Conservation (phyloP, 2,797 vertebrate species). For the Labroides dimidiatus region DNA sequence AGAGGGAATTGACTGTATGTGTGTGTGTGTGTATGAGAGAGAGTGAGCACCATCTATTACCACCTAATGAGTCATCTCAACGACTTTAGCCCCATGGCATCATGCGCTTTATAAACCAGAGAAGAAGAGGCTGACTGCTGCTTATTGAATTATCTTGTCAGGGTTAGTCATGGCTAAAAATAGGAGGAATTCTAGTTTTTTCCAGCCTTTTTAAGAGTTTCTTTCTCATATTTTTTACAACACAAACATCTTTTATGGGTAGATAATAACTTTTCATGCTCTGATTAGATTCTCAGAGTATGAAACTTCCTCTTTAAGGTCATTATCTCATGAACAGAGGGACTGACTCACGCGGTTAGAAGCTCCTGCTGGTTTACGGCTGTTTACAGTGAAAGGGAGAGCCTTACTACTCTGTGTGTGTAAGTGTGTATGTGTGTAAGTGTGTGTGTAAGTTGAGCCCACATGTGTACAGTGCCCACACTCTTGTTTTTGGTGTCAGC, state of each 20-base stretch:
- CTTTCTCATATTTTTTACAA: no score
- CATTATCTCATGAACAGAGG: no score
- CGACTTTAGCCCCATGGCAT: constrained; percentile 8
- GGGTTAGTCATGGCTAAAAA: neutral
- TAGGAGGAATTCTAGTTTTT: neutral
- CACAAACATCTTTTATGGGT: neutral
- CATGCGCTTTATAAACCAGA: constrained; percentile 1
- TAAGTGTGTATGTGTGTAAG: neutral
- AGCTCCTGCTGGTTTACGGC: no score
- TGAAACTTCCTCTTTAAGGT: no score
- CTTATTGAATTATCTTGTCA: neutral
- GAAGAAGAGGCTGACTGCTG: constrained; percentile 20
- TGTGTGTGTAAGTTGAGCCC: neutral
- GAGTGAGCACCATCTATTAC: constrained; percentile 38
- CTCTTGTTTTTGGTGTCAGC: constrained; percentile 6
- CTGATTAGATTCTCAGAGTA: no score
- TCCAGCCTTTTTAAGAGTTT: neutral
- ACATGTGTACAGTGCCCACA: constrained; percentile 23
- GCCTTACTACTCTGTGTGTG: no score
- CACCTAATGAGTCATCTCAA: constrained; percentile 36
- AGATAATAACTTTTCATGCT: no score
- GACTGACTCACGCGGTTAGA: no score
- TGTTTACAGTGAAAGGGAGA: no score
- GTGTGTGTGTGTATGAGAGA: constrained; percentile 10
- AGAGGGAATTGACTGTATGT: neutral